Conservation (phyloP, 2,113 vertebrate genomes). For the Oxygymnocypris stewartii region DNA sequence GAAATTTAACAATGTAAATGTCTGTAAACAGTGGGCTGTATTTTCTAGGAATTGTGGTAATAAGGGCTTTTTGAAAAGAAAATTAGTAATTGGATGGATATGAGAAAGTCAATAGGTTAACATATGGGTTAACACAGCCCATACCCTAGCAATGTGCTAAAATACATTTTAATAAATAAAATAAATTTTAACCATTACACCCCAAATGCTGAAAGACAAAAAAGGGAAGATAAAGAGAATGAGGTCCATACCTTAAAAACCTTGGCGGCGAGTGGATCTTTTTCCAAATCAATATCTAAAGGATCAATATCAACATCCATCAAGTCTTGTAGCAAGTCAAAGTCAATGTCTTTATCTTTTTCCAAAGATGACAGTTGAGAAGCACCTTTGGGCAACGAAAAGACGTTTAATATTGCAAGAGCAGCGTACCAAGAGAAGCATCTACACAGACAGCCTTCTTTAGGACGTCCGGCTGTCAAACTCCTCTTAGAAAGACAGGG, state of each 20-base stretch:
- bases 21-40: background rate
- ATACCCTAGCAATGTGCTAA: background rate
- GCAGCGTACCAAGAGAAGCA: slow-evolving; percentile 64
- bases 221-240: background rate
- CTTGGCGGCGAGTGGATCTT: slow-evolving; percentile 99
- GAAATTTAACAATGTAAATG: background rate
- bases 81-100: background rate
- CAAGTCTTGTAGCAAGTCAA: slow-evolving; percentile 98
- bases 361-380: slow-evolving; percentile 96
- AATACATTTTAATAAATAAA: too few species aligned
- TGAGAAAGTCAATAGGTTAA: background rate
- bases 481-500: slow-evolving; percentile 28
- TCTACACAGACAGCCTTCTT: slow-evolving; percentile 58
- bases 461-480: slow-evolving; percentile 48
- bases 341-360: slow-evolving; percentile 99
- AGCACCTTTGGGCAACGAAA: slow-evolving; percentile 87
- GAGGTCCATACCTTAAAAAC: slow-evolving; percentile 92
- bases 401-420: slow-evolving; percentile 76
- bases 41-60: background rate
- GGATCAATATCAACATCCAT: slow-evolving; percentile 99
- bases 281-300: slow-evolving; percentile 99
- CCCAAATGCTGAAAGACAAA: background rate
- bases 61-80: background rate
- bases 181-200: background rate
- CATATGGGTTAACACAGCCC: background rate